Evolutionary conservation across 2,888 invertebrate species (phyloP).

Genomic region (Nemoura dubitans): DNA sequence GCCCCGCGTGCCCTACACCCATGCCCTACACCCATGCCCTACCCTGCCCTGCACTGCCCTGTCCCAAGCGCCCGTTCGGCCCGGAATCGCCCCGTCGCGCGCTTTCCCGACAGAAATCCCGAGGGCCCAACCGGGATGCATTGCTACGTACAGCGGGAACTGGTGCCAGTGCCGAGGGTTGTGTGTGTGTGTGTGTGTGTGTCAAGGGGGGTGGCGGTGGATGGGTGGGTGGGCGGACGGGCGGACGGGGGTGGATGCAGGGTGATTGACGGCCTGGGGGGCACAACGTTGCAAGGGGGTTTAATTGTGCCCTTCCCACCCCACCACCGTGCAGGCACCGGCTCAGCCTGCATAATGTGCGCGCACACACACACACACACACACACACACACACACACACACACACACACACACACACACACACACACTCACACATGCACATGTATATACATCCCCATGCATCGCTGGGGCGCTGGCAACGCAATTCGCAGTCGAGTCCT

Average conservation of each 20-base stretch:
- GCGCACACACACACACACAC: too few relatives aligned
- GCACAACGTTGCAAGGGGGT: slow-evolving; percentile 10
- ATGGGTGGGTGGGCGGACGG: neutral
- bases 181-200: neutral
- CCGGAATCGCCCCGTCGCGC: too few relatives aligned
- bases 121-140: neutral
- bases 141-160: neutral
- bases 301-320: slow-evolving; percentile 36
- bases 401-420: too few relatives aligned
- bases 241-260: neutral
- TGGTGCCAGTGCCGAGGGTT: neutral
- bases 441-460: neutral
- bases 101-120: neutral
- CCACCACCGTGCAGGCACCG: neutral
- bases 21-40: too few relatives aligned
- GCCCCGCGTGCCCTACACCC: too few relatives aligned
- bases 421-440: too few relatives aligned
- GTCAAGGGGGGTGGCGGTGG: neutral
- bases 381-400: too few relatives aligned
- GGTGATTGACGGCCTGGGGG: slow-evolving; percentile 38
- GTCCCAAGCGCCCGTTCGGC: too few relatives aligned
- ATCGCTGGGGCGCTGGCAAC: neutral
- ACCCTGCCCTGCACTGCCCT: too few relatives aligned
- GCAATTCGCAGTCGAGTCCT: too few relatives aligned
- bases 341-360: slow-evolving; percentile 26